Evolutionary conservation across 1,140 invertebrate species (phyloP), one percentile per base, ranked within the genome.

Genomic region (Drosophila elegans): DNA sequence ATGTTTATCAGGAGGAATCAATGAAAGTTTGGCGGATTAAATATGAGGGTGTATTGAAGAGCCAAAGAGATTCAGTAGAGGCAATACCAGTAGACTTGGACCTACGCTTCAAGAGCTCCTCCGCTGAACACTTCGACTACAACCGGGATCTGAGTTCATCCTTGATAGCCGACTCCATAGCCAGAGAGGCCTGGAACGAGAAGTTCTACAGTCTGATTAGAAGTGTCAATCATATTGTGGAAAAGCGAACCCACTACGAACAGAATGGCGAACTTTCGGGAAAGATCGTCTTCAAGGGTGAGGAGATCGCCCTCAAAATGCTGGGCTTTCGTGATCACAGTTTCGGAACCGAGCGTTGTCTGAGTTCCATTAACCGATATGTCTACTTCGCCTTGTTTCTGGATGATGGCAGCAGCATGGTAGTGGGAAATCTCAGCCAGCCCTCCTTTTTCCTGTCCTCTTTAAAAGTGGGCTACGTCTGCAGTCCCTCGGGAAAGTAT

Each of bases 311-410:
- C 1, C 11, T 75, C 0, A 13, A 74, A 5, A 53, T 91, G 73
- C 51, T 55, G 4, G 81, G 81, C 7, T 80, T 89, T 16, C 81
- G 91, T 6, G 88, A 91, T 74, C 91, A 91, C 32, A 83, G 88
- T 27, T 91, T 92, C 7, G 91, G 91, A 6, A 92, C 90, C 2
- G 91, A 92, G 34, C 91, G 91, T 10, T 92, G 91, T 5, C 81
- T 91, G 0, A 90, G 88, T 42, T 74, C 84, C n/a, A 91, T 92
- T 45, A 86, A 92, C 67, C 83, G 91, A 4, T 92, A 92, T 44
- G 90, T 92, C 6, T 92, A 92, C 49, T 91, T 91, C 42, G 90
- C 88, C 0, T 39, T 92, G 10, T 73, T 92, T 16, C 59, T 92
- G 41, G 86, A 91, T 4, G 91, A 92, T 39, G 91, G 91, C 68